Conservation (phyloP, 1,140 invertebrate species). For the Babylonia areolata region DNA sequence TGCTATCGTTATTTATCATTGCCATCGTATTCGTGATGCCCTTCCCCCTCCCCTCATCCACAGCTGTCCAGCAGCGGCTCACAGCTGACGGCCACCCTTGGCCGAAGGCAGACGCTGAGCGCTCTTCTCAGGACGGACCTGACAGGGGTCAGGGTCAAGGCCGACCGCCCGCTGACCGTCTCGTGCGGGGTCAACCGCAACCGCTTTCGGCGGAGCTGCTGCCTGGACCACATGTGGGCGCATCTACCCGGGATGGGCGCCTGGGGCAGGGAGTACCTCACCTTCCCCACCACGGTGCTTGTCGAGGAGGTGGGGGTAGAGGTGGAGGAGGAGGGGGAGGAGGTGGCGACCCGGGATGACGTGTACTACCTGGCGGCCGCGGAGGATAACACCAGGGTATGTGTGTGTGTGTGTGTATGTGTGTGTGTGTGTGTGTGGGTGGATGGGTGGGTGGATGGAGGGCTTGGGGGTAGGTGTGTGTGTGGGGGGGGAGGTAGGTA, state of each 20-base stretch:
- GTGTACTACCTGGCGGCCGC: background rate
- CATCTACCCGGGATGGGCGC: background rate
- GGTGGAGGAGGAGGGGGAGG: too few relatives aligned
- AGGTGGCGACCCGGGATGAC: background rate
- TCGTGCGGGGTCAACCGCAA: background rate
- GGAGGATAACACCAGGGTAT: background rate
- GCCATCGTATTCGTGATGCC: too few relatives aligned
- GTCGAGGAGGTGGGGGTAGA: background rate
- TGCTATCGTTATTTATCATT: too few relatives aligned
- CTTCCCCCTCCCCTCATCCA: too few relatives aligned
- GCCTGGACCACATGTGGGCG: conserved; percentile 6
- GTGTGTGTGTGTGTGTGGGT: background rate
- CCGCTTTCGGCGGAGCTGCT: background rate
- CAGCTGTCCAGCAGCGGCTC: background rate
- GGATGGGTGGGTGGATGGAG: background rate
- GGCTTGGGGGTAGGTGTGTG: background rate
- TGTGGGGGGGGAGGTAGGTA: background rate
- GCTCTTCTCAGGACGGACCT: background rate
- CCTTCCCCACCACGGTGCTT: background rate
- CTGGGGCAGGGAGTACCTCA: conserved; percentile 8
- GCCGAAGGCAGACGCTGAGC: background rate
- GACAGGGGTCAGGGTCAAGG: background rate
- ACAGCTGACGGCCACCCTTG: background rate
- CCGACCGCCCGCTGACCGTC: background rate
- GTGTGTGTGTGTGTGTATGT: background rate